Conservation (phyloP, 2,797 vertebrate species). For the Sebastiscus albofasciatus region DNA sequence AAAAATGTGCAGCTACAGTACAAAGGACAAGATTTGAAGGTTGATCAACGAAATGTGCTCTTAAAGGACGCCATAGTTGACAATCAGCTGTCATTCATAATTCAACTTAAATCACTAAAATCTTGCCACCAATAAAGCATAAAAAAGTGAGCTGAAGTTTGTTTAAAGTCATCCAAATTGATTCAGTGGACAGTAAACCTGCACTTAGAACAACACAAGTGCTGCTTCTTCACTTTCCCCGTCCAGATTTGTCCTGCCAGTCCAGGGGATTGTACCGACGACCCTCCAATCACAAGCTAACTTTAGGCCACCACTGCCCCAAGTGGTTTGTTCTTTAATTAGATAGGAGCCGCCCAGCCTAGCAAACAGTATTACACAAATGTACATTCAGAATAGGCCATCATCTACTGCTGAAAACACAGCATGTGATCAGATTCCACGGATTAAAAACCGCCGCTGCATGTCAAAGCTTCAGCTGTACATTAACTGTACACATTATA, state of each 20-base stretch:
- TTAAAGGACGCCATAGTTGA: neutral
- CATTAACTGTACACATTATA: neutral
- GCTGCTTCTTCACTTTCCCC: too few relatives aligned
- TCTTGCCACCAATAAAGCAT: too few relatives aligned
- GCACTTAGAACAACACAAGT: too few relatives aligned
- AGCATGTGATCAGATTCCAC: neutral
- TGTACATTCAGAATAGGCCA: neutral
- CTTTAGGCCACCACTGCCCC: too few relatives aligned
- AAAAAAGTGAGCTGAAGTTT: too few relatives aligned
- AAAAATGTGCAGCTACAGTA: neutral
- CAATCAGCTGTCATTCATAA: neutral
- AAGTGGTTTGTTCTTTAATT: too few relatives aligned
- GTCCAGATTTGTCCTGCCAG: rapidly evolving
- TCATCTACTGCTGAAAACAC: neutral
- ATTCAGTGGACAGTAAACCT: too few relatives aligned
- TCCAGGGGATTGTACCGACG: rapidly evolving
- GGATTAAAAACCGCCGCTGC: neutral
- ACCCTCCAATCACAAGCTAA: too few relatives aligned
- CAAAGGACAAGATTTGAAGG: neutral
- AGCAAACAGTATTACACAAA: neutral
- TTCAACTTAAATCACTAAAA: too few relatives aligned
- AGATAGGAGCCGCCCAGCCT: neutral
- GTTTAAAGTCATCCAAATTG: too few relatives aligned
- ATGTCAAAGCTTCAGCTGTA: neutral
- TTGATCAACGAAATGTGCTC: neutral